These are phyloP conservation scores for Arbacia lixula DNA, from an alignment of 53 echinoderm and acorn worm genomes.

Conservation along the genomic window DNA sequence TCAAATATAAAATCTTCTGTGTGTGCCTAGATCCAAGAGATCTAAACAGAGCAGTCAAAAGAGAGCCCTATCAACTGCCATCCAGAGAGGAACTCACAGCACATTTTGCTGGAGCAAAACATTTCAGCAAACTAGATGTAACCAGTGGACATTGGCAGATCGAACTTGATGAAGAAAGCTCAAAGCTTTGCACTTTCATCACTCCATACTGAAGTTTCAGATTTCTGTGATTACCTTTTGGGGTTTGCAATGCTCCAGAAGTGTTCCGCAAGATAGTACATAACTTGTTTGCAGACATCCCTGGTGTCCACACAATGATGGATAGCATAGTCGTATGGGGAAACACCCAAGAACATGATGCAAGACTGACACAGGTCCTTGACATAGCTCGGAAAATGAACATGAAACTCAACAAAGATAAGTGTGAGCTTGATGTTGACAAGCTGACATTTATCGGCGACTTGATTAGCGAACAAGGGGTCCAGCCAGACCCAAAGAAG, in stretches of 20 bases:
- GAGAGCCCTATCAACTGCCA: conserved; percentile 58
- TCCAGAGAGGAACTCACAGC: conserved; percentile 46
- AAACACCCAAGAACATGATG: conserved; percentile 63
- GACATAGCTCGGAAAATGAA: conserved; percentile 46
- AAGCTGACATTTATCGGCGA: conserved; percentile 70
- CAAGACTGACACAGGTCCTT: conserved; percentile 57
- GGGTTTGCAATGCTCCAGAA: conserved; percentile 62
- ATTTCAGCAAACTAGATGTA: conserved; percentile 62
- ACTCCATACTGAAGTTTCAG: conserved; percentile 61
- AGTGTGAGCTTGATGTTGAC: conserved; percentile 60
- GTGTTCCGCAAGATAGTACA: conserved; percentile 60
- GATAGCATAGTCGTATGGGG: conserved; percentile 78
- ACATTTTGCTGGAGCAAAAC: conserved; percentile 56
- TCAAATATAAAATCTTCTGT: no score
- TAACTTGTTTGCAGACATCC: conserved; percentile 45
- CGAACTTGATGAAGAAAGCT: conserved; percentile 51
- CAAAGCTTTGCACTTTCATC: conserved; percentile 60
- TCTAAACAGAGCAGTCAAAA: conserved; percentile 54
- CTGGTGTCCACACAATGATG: conserved; percentile 65
- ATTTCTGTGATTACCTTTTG: conserved; percentile 63
- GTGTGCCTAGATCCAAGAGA: conserved; percentile 68
- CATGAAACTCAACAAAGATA: conserved; percentile 67
- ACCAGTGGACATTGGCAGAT: conserved; percentile 61
- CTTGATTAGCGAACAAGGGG: conserved; percentile 54
- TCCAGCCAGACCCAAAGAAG: conserved; percentile 64